phyloP scores from a whole-genome alignment of 2,797 vertebrate genomes.

The Channallabes apus region DNA sequence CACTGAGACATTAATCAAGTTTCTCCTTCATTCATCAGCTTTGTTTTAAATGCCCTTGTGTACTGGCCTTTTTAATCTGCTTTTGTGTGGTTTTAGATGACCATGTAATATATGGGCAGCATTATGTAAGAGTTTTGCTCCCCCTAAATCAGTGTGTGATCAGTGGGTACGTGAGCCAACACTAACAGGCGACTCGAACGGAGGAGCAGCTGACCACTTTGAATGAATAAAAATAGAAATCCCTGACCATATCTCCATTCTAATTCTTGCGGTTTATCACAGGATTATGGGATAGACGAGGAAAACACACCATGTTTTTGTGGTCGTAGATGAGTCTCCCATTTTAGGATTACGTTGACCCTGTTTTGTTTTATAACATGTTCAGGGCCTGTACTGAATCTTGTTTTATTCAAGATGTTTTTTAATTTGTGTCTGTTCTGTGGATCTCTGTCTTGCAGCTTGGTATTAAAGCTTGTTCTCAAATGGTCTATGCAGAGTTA shows the following conservation, averaged over 20 bases:
- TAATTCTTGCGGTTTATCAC: conserved; percentile 61
- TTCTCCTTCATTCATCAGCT: neutral
- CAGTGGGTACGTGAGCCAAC: conserved; percentile 10
- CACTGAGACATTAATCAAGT: conserved; percentile 5
- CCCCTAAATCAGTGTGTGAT: conserved; percentile 15
- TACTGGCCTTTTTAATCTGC: neutral
- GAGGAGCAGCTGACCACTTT: neutral
- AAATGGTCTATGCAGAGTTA: neutral
- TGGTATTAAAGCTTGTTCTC: neutral
- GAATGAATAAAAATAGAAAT: conserved; percentile 69
- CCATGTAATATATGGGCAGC: conserved; percentile 9
- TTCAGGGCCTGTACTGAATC: neutral
- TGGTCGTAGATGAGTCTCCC: conserved; percentile 26
- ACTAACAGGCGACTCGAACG: conserved; percentile 1
- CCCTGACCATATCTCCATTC: conserved; percentile 64
- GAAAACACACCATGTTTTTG: conserved; percentile 49
- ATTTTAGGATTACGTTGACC: neutral
- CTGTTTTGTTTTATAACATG: conserved; percentile 7
- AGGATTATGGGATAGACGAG: conserved; percentile 68
- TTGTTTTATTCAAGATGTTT: conserved; percentile 14
- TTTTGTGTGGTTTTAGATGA: conserved; percentile 8
- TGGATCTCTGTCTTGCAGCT: neutral
- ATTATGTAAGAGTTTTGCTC: neutral
- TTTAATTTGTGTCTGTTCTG: neutral
- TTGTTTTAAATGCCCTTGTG: neutral